Percentiles rank a stretch among this genome's conserved stretches.
Conservation (phyloP, 2,888 invertebrate species). For the Nymphalis polychloros region DNA sequence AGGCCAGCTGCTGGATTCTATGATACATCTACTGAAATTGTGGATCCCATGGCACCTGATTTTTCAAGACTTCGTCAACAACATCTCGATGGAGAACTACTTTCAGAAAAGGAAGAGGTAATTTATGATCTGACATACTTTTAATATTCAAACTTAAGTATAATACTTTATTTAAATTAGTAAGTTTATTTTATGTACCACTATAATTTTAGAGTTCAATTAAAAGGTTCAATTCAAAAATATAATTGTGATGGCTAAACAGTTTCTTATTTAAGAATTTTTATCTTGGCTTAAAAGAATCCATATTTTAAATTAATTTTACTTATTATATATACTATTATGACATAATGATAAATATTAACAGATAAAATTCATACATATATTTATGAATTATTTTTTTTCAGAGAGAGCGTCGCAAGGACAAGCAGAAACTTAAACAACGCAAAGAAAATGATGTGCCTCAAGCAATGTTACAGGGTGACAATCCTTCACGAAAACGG, state of each 20-base stretch:
- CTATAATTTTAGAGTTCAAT: too few species aligned
- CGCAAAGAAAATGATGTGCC: slow-evolving; percentile 98
- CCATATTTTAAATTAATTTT: too few species aligned
- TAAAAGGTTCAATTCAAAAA: too few species aligned
- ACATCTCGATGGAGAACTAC: slow-evolving; percentile 94
- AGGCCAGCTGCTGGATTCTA: slow-evolving; percentile 95
- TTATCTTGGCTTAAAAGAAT: neutral
- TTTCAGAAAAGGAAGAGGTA: slow-evolving; percentile 95
- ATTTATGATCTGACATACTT: too few species aligned
- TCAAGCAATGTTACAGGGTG: slow-evolving; percentile 91
- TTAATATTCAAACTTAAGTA: too few species aligned
- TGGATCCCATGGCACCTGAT: slow-evolving; percentile 94
- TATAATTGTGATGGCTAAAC: too few species aligned
- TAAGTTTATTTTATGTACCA: too few species aligned
- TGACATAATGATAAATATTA: neutral
- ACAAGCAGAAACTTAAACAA: slow-evolving; percentile 97
- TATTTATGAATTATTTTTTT: slow-evolving; percentile 33
- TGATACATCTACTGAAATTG: slow-evolving; percentile 94
- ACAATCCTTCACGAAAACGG: slow-evolving; percentile 94
- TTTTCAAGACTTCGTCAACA: slow-evolving; percentile 95
- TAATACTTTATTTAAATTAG: too few species aligned
- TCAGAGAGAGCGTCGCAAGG: slow-evolving; percentile 94
- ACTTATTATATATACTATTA: neutral
- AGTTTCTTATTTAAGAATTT: neutral
- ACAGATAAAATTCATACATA: neutral